These are phyloP conservation scores for Peromyscus californicus DNA, from an alignment of 2,113 vertebrate species.

Conservation along the genomic window DNA sequence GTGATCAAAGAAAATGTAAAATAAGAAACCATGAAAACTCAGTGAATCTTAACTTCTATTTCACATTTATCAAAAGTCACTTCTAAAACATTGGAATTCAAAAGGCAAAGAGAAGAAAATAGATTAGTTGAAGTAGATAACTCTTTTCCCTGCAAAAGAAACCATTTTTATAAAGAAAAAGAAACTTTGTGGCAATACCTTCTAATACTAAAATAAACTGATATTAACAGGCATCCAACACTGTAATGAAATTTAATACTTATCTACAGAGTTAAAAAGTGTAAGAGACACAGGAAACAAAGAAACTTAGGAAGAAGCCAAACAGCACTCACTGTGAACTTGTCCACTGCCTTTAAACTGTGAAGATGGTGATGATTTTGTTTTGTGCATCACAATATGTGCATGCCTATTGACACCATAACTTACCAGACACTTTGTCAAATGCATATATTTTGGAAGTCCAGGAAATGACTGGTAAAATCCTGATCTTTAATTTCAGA, in stretches of 20 bases:
- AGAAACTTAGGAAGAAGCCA: neutral
- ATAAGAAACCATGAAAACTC: neutral
- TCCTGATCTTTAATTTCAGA: neutral
- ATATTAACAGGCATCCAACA: neutral
- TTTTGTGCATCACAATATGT: neutral
- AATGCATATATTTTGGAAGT: neutral
- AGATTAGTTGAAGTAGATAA: neutral
- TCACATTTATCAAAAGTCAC: neutral
- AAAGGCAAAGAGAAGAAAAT: neutral
- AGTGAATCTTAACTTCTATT: neutral
- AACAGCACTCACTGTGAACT: neutral
- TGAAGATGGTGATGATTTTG: neutral
- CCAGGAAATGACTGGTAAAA: neutral
- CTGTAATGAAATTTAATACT: neutral
- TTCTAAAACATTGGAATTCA: neutral
- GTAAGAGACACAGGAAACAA: neutral
- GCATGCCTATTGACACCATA: neutral
- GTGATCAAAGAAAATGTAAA: conserved; percentile 10
- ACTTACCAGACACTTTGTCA: neutral
- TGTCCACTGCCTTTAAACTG: neutral
- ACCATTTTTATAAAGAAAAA: neutral
- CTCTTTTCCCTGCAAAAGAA: neutral
- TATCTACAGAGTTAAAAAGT: neutral
- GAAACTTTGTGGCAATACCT: neutral
- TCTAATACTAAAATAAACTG: neutral